Evolutionary conservation across 1,140 invertebrate species (phyloP).

Genomic region (Drosophila micromelanica): DNA sequence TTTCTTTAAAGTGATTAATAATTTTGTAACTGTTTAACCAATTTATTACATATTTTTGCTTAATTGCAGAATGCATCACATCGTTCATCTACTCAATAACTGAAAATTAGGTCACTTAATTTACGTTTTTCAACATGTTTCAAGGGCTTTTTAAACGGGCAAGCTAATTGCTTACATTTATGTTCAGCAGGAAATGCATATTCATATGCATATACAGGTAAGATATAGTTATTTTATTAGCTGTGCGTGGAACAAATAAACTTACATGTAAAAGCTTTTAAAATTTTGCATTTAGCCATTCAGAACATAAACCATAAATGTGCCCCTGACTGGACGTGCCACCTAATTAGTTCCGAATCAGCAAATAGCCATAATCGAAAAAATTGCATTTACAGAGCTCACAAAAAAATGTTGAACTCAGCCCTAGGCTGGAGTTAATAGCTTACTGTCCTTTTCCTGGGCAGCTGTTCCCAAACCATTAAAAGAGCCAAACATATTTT

Average conservation of each 20-base stretch:
- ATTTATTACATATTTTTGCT: too few relatives aligned
- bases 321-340: neutral
- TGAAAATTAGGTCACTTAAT: too few relatives aligned
- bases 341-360: conserved; percentile 81
- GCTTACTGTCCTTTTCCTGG: conserved; percentile 25
- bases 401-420: conserved; percentile 4
- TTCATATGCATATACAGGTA: conserved; percentile 28
- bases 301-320: conserved; percentile 34
- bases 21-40: too few relatives aligned
- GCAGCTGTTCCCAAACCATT: conserved; percentile 56
- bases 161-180: conserved; percentile 13
- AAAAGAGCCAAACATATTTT: conserved; percentile 70
- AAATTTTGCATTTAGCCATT: conserved; percentile 12
- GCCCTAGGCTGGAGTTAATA: conserved; percentile 40
- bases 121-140: neutral
- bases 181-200: conserved; percentile 14
- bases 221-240: conserved; percentile 7
- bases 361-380: conserved; percentile 79
- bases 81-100: too few relatives aligned
- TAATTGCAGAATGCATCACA: too few relatives aligned
- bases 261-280: conserved; percentile 62
- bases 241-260: neutral
- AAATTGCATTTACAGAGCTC: conserved; percentile 55
- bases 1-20: too few relatives aligned
- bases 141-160: conserved; percentile 1